phyloP scores from a whole-genome alignment of 2,888 invertebrate genomes.

The Petrophora chlorosata region DNA sequence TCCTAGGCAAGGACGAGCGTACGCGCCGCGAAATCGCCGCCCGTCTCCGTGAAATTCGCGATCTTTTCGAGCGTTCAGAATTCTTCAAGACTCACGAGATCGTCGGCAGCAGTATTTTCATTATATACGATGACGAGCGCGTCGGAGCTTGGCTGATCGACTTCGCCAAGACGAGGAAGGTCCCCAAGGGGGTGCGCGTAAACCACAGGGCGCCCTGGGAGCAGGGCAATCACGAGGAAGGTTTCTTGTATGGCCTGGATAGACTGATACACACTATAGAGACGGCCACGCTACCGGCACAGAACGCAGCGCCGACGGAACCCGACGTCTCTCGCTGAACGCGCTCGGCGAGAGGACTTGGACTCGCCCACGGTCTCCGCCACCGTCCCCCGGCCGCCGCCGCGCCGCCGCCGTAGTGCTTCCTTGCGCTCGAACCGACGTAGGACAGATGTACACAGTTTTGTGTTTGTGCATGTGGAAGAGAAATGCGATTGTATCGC shows the following conservation, averaged over 20 bases:
- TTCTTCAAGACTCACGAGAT: slow-evolving; percentile 96
- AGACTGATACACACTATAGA: slow-evolving; percentile 90
- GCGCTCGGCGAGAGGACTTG: slow-evolving; percentile 58
- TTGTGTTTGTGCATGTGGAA: slow-evolving; percentile 65
- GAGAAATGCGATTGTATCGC: slow-evolving; percentile 69
- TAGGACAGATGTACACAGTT: slow-evolving; percentile 64
- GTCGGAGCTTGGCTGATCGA: slow-evolving; percentile 98
- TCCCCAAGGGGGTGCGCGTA: slow-evolving; percentile 87
- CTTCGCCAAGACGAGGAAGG: slow-evolving; percentile 94
- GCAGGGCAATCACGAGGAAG: slow-evolving; percentile 98
- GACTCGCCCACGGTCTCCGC: slow-evolving; percentile 69
- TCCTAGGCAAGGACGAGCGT: slow-evolving; percentile 87
- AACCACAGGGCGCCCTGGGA: slow-evolving; percentile 93
- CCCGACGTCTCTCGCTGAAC: slow-evolving; percentile 79
- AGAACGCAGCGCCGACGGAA: slow-evolving; percentile 56
- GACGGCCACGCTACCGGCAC: slow-evolving; percentile 56
- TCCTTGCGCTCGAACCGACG: slow-evolving; percentile 50
- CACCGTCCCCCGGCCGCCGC: slow-evolving; percentile 52
- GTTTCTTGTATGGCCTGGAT: slow-evolving; percentile 96
- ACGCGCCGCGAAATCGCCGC: slow-evolving; percentile 87
- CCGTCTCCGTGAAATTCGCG: slow-evolving; percentile 90
- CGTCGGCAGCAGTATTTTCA: slow-evolving; percentile 96
- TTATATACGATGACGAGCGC: slow-evolving; percentile 94
- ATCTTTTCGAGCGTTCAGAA: slow-evolving; percentile 91
- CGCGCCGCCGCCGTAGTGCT: slow-evolving; percentile 48